phyloP scores from a whole-genome alignment of 2,888 invertebrate genomes.

The Idaea biselata region DNA sequence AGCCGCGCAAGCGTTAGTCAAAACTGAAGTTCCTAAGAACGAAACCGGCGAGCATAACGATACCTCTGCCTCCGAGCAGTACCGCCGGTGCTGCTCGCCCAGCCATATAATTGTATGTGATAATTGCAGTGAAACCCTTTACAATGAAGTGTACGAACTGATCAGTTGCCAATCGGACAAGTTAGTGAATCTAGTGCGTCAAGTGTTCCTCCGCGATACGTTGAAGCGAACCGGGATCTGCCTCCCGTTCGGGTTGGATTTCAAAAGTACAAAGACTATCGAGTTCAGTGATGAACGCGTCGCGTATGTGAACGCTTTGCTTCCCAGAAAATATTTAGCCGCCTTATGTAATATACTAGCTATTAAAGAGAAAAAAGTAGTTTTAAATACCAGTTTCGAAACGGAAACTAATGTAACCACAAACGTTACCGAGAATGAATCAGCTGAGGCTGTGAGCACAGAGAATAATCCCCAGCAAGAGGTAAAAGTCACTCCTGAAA shows the following conservation, averaged over 20 bases:
- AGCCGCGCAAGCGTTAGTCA: conserved; percentile 91
- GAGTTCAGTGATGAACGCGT: conserved; percentile 72
- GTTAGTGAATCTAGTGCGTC: conserved; percentile 81
- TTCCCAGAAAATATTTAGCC: conserved; percentile 85
- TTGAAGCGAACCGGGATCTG: conserved; percentile 83
- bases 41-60: conserved; percentile 75
- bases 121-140: conserved; percentile 86
- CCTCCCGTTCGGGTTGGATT: conserved; percentile 82
- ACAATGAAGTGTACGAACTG: conserved; percentile 86
- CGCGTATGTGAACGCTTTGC: conserved; percentile 82
- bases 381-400: conserved; percentile 83
- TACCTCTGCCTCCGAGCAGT: conserved; percentile 63
- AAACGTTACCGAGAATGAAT: conserved; percentile 67
- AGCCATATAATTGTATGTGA: conserved; percentile 87
- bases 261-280: conserved; percentile 78
- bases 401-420: conserved; percentile 72
- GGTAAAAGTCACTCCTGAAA: conserved; percentile 56
- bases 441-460: conserved; percentile 50
- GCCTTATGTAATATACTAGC: conserved; percentile 90
- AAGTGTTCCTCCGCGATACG: conserved; percentile 82
- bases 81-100: conserved; percentile 85
- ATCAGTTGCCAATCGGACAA: conserved; percentile 85
- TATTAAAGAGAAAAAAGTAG: conserved; percentile 83
- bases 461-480: conserved; percentile 63
- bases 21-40: conserved; percentile 84